Percentiles rank a stretch among this genome's conserved stretches.
phyloP scores from a whole-genome alignment of 2,888 invertebrate genomes.

The Caenorhabditis afra region DNA sequence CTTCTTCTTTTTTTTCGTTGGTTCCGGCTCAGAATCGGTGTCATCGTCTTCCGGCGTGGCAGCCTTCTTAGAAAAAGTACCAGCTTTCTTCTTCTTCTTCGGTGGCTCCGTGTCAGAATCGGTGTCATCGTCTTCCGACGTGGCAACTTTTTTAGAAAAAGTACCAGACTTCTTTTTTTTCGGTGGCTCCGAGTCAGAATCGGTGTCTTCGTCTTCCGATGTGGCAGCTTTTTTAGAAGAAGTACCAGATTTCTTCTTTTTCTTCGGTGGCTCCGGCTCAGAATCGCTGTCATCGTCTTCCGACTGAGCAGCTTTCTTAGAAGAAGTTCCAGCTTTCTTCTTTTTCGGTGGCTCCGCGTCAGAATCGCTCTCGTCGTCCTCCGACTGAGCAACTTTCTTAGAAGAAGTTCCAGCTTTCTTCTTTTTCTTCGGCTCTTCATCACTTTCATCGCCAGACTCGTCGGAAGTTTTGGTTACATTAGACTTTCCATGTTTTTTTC shows the following conservation, averaged over 20 bases:
- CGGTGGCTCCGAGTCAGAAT: background rate
- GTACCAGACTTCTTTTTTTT: background rate
- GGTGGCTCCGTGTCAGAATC: background rate
- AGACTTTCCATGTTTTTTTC: no score
- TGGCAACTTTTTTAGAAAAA: background rate
- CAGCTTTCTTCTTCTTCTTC: constrained; percentile 3
- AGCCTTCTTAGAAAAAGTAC: background rate
- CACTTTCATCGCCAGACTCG: no score
- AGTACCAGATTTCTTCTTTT: background rate
- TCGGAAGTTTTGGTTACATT: no score
- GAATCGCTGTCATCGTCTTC: background rate
- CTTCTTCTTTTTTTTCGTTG: background rate
- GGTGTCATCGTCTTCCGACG: constrained; percentile 7
- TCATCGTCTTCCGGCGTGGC: constrained; percentile 4
- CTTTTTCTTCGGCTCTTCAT: background rate
- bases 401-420: background rate
- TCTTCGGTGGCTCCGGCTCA: constrained; percentile 4
- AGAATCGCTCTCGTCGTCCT: background rate
- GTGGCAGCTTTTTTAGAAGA: background rate
- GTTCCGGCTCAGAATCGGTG: no score
- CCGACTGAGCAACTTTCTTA: no score
- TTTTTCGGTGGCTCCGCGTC: background rate
- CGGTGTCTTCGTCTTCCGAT: background rate
- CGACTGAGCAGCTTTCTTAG: no score
- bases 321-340: background rate